Evolutionary conservation across 2,888 invertebrate species (phyloP), one percentile per base, ranked within the genome.

Genomic region (Napeogenes sylphis): DNA sequence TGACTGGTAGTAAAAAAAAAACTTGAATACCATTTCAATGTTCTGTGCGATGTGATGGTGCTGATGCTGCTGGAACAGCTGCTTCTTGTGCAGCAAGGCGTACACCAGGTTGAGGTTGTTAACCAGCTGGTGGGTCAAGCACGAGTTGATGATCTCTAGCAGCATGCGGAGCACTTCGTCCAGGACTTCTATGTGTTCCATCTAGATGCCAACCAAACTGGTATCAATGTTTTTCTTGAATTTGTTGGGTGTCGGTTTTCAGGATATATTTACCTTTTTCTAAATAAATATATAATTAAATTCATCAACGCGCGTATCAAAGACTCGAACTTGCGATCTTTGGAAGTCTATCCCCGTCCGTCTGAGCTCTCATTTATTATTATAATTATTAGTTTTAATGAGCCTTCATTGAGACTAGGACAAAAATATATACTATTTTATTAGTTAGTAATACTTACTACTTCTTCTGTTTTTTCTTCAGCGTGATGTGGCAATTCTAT

Each of bases 111-210:
- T 97, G 93, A 92, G 97, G 96, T 90, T 97, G 93, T 70, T 94
- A 89, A 70, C 69, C 46, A 99, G 91, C 76, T 97, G 97, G 80
- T 96, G 94, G 0, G 96, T 94, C 59, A 99, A 92, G 78, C 97
- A 96, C 42, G 98, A 98, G 91, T 99, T 99, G 70, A 99, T 93
- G 65, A 99, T 99, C 91, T 99, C 99, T 67, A 99, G 85, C 14
- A 99, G 94, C 96, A 99, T 99, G 42, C 99, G 92, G 42, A 99
- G 91, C 0, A 99, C 98, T 84, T 99, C 99, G 84, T 99, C 99
- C 42, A 99, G 89, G 0, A 98, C 98, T 53, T 94, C 94, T 70
- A 98, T 92, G 86, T 98, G 98, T 77, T 97, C 97, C 82, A 97
- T 93, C 94, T 95, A 83, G n/a, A 59, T 10, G 30, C 8, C 4